Evolutionary conservation across 2,888 invertebrate genomes (phyloP), one percentile per base, ranked within the genome.

Genomic region (Teinopalpus imperialis): DNA sequence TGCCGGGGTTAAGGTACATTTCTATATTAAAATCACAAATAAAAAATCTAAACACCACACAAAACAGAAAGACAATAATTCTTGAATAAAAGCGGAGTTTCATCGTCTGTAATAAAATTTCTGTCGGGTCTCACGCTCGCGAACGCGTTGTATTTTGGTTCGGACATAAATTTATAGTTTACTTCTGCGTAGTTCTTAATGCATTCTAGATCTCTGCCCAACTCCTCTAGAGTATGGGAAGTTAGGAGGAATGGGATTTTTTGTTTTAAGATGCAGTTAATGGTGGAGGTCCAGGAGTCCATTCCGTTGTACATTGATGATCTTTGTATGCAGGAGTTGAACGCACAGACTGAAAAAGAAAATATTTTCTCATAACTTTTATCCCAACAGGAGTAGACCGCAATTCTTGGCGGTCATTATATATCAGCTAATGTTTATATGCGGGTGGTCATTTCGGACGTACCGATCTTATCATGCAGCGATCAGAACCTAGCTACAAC

Each of bases 61-160:
- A 93, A 70, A 48, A 93, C 79, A 60, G 90, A 81, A 53, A 89
- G 83, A 71, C 90, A 93, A 70, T 91, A 92, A 76, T 94, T 94
- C 66, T 94, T 94, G 62, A 93, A 94, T 63, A 94, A 89, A 45
- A 94, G 74, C 0, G 94, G 94, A 32, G 89, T 90, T 31, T 91
- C 90, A 49, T 94, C 92, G 58, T 94, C 94, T 3, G 93, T 92
- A 7, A 94, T 92, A 53, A 94, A 94, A 63, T 94, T 94, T 34
- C 94, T 89, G 55, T 94, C 93, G 0, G 94, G 94, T 51, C 93
- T 90, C 0, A 92, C 88, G 29, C 94, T 93, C 0, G 93, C 88
- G 57, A 92, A 94, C 0, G 91, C 91, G 74, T 94, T 94, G 21
- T 74, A 76, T 7, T 81, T 82, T 0, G 93, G 91, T 4, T 90